phyloP scores from a whole-genome alignment of 2,888 invertebrate genomes.

The Argyresthia goedartella region DNA sequence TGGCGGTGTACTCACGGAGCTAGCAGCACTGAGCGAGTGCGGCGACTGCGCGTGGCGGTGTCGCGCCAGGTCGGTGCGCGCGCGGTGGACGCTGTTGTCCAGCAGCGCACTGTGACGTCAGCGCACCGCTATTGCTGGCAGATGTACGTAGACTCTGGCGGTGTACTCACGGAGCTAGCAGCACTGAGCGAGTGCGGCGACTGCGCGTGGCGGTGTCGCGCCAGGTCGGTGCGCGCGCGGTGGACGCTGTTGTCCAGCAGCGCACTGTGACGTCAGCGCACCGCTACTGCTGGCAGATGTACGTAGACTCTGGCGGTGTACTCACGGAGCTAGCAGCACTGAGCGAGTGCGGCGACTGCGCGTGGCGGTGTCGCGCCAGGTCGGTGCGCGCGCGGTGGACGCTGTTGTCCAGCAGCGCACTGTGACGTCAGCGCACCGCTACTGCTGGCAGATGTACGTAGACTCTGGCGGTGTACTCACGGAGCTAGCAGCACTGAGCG shows the following conservation, averaged over 20 bases:
- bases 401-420: too few species aligned
- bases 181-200: conserved; percentile 2
- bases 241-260: too few species aligned
- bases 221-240: too few species aligned
- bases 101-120: too few species aligned
- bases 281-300: too few species aligned
- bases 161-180: conserved; percentile 3
- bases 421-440: too few species aligned
- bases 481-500: conserved; percentile 2
- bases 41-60: conserved; percentile 8
- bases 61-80: conserved; percentile 82
- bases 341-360: conserved; percentile 2
- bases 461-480: background rate
- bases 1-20: background rate
- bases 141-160: background rate
- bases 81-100: conserved; percentile 76
- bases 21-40: conserved; percentile 3
- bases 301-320: background rate
- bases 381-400: conserved; percentile 58
- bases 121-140: background rate
- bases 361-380: conserved; percentile 5
- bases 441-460: background rate
- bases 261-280: too few species aligned
- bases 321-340: conserved; percentile 3
- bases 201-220: too few species aligned